A percentile compares a stretch with the other conserved stretches of the same genome.
phyloP scores from a whole-genome alignment of 2,797 vertebrate genomes.

The Crypturellus tataupa region DNA sequence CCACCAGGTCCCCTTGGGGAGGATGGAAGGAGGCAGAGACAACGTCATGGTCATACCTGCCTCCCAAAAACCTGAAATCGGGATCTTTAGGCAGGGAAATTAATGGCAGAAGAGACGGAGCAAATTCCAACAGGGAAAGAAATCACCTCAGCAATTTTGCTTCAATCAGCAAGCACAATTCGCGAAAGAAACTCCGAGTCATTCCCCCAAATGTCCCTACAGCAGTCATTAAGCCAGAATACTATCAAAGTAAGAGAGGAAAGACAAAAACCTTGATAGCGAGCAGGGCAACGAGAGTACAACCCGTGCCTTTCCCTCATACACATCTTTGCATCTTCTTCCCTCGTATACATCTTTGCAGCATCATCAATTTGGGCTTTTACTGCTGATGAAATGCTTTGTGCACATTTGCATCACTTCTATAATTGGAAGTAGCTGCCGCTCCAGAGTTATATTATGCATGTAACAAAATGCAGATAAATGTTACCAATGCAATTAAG shows the following conservation, averaged over 20 bases:
- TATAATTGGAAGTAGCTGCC: background rate
- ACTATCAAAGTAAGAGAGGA: background rate
- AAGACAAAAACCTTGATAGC: background rate
- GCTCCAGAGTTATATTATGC: background rate
- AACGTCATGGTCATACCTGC: background rate
- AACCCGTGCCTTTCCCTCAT: accelerated
- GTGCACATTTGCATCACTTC: background rate
- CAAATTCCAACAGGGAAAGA: background rate
- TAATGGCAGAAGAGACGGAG: background rate
- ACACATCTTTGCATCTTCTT: background rate
- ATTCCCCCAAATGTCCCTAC: background rate
- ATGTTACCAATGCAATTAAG: background rate
- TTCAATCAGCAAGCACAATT: background rate
- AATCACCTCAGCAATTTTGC: background rate
- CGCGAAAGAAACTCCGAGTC: background rate
- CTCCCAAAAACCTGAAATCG: background rate
- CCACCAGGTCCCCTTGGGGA: background rate
- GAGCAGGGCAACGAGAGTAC: accelerated
- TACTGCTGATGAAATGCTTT: background rate
- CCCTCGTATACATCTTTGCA: background rate
- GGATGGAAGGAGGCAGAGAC: background rate
- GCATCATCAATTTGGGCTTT: background rate
- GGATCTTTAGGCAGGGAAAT: background rate
- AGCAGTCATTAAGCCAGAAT: accelerated
- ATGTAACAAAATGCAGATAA: background rate